Conservation (phyloP, 2,113 vertebrate genomes). For the Hemiprocne comata region DNA sequence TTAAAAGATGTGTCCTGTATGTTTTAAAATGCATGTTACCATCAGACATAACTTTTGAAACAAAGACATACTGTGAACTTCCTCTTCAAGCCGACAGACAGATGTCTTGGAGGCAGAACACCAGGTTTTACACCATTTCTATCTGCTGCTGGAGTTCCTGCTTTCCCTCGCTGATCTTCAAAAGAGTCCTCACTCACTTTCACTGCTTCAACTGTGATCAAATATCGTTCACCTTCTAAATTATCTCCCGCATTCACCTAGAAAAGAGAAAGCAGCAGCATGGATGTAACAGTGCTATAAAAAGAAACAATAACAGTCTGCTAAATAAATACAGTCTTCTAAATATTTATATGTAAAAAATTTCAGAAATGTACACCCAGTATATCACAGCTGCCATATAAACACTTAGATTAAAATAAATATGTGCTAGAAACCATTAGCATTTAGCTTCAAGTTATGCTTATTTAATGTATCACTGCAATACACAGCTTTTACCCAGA, state of each 20-base stretch:
- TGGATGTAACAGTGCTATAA: rapidly evolving
- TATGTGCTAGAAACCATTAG: neutral
- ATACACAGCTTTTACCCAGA: neutral
- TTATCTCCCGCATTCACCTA: conserved; percentile 78
- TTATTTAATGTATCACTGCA: neutral
- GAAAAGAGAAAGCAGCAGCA: neutral
- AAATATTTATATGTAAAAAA: neutral
- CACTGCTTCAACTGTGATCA: conserved; percentile 77
- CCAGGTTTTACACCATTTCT: neutral
- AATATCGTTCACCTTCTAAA: conserved; percentile 78
- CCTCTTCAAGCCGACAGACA: conserved; percentile 77
- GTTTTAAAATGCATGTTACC: neutral
- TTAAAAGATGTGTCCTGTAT: neutral
- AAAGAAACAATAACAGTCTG: neutral
- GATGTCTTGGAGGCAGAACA: conserved; percentile 21
- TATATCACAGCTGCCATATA: neutral
- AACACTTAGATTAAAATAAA: neutral
- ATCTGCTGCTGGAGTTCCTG: neutral
- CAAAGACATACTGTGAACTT: conserved; percentile 72
- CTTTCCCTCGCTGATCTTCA: neutral
- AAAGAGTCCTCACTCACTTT: conserved; percentile 1
- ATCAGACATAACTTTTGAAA: neutral
- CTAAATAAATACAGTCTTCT: neutral
- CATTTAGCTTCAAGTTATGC: neutral
- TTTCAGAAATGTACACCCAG: neutral